Base-by-base conservation (phyloP, 2,797 vertebrate species). In the Sarcoramphus papa region DNA sequence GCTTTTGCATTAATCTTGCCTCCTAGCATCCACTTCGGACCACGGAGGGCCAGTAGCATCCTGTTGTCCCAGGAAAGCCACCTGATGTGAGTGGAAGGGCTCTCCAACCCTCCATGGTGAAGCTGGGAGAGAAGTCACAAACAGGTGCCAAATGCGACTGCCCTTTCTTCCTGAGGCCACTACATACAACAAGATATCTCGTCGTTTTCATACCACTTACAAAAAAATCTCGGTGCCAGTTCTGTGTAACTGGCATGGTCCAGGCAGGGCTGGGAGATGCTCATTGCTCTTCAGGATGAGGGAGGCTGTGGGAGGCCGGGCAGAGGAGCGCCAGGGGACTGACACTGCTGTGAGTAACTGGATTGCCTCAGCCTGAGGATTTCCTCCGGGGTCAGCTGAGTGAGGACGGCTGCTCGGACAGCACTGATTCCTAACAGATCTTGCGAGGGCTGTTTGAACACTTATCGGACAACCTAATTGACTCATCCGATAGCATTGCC, bases 401-500 rank as follows among this genome's bases (percentile, higher is more conserved):
- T 14, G 35, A 90, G 54, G 30, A 62, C 5, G n/a, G 45, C 68
- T 70, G 56, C 59, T 59, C 4, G 1, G 22, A 17, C 0, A 1
- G 40, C 53, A 11, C 7, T 4, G 5, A 27, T 35, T 37, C 35
- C 64, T 16, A 47, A 47, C 7, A 48, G 47, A 13, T 5, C 1
- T 30, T 56, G 17, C 4, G 4, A 81, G 35, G 40, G 27, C 45
- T 70, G 15, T 23, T 47, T 51, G n/a, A 75, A 57, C 22, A 4
- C 14, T 45, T 43, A 4, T 0, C 7, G 7, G 41, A 31, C 14
- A 69, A 43, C 24, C 4, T 51, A 27, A 1, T 0, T 59, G 73
- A 43, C 35, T 28, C 4, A 7, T 69, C 45, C 73, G 56, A 43
- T 10, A 47, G 20, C 43, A 33, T 6, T 47, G 43, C 24, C 35